These are phyloP conservation scores for Bhutanitis thaidina DNA, from an alignment of 2,888 invertebrate species.

Conservation along the genomic window DNA sequence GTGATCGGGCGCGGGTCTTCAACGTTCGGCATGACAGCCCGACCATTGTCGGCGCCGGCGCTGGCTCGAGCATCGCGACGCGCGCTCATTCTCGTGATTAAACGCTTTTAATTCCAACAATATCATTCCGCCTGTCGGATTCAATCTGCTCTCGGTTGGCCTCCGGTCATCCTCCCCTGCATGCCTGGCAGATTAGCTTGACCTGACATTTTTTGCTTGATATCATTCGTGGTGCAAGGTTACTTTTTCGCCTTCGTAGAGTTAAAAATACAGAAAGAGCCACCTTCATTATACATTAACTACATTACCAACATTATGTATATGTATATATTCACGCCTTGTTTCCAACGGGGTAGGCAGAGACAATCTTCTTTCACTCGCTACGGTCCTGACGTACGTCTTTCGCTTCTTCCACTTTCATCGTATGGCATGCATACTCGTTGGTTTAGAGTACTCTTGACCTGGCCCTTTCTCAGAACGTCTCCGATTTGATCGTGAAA, in stretches of 20 bases:
- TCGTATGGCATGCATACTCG: too few relatives aligned
- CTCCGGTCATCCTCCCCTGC: slow-evolving; percentile 36
- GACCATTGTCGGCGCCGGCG: slow-evolving; percentile 64
- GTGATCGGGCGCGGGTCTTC: slow-evolving; percentile 70
- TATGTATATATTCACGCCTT: too few relatives aligned
- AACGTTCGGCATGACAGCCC: slow-evolving; percentile 69
- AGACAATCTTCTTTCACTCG: too few relatives aligned
- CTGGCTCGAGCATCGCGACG: slow-evolving; percentile 49
- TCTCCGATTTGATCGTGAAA: too few relatives aligned
- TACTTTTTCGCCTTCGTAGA: neutral
- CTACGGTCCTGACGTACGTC: too few relatives aligned
- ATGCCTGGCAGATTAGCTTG: slow-evolving; percentile 32
- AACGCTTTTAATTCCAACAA: slow-evolving; percentile 77
- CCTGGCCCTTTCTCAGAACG: too few relatives aligned
- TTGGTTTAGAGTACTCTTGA: too few relatives aligned
- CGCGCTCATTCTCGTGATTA: slow-evolving; percentile 70
- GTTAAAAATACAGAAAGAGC: too few relatives aligned
- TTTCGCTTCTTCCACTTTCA: too few relatives aligned
- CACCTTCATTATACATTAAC: too few relatives aligned
- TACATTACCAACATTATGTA: too few relatives aligned
- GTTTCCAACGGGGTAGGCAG: too few relatives aligned
- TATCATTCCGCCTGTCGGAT: slow-evolving; percentile 68
- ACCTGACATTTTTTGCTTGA: slow-evolving; percentile 33
- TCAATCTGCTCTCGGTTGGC: slow-evolving; percentile 52
- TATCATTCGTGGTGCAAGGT: neutral